Percentiles rank a stretch among this genome's conserved stretches.
phyloP scores from a whole-genome alignment of 2,797 vertebrate species.

The Lates japonicus region DNA sequence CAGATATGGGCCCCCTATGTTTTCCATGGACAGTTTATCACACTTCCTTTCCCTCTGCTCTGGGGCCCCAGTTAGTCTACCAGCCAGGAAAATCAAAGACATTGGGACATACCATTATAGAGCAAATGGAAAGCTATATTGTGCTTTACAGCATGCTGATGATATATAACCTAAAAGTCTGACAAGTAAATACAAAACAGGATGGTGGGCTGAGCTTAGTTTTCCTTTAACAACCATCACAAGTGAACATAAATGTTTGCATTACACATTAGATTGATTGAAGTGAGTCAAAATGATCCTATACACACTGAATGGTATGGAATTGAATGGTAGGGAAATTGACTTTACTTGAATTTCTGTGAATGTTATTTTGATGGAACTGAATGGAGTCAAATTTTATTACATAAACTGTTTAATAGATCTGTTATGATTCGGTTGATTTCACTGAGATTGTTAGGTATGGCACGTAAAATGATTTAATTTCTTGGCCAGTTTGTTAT shows the following conservation, averaged over 20 bases:
- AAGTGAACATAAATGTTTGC: conserved; percentile 42
- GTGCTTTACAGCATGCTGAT: conserved; percentile 36
- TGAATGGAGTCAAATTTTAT: conserved; percentile 10
- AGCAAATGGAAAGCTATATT: conserved; percentile 51
- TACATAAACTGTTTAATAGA: conserved; percentile 38
- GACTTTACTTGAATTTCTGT: conserved; percentile 28
- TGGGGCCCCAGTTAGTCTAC: conserved; percentile 53
- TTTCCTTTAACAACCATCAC: conserved; percentile 29
- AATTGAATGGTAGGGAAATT: conserved; percentile 29
- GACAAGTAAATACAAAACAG: conserved; percentile 45
- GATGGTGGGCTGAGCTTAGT: conserved; percentile 21
- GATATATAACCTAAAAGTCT: conserved; percentile 50
- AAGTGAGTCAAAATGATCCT: conserved; percentile 28
- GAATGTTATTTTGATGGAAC: conserved; percentile 25
- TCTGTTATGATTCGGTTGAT: conserved; percentile 38
- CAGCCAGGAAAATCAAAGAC: conserved; percentile 74
- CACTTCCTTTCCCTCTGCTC: conserved; percentile 71
- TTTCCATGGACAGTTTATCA: conserved; percentile 75
- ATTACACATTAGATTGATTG: conserved; percentile 35
- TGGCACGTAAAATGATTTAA: conserved; percentile 21
- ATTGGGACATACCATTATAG: conserved; percentile 52
- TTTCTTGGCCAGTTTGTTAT: conserved; percentile 34
- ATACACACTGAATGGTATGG: conserved; percentile 13
- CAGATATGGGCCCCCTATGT: conserved; percentile 60
- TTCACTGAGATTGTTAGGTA: conserved; percentile 21